Evolutionary conservation across 2,113 vertebrate species (phyloP), one percentile per base, ranked within the genome.

Genomic region (Myiozetetes cayanensis): DNA sequence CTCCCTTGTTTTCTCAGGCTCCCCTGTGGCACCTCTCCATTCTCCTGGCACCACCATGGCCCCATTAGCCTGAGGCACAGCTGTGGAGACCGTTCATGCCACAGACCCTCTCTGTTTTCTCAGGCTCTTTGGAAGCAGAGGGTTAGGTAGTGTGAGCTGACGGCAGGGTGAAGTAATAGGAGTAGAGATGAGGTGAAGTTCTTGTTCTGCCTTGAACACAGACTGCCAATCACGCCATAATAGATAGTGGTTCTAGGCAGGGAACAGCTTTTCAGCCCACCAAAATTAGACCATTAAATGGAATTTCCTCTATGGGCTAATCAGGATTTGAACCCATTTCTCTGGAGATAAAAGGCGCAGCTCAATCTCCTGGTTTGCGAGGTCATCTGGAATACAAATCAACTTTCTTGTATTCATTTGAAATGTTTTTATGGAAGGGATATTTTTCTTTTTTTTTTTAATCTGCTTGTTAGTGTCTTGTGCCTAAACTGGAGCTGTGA

Each of bases 231-330:
- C 96, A 92, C 1, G 1, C 87, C 93, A 93, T 85, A 96, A 95
- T 94, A 87, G 92, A 33, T 50, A 80, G 91, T 56, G 75, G 85
- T 91, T 94, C 95, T 89, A 90, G 92, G 91, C 93, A 91, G 72
- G 71, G 90, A 93, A 88, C 74, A 91, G 85, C 91, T 93, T 95
- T 97, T 96, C 93, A 94, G 79, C 71, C 37, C 85, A 76, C 73
- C 88, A 90, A 85, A 95, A 94, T 94, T 70, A 81, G 78, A 93
- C 89, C 70, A 93, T 87, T 96, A 95, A 96, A 91, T 79, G 66
- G 89, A 94, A 95, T 95, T 94, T 94, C 89, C 89, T 94, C 95
- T 96, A 90, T 70, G 84, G 93, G 62, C 75, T 97, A 93, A 93
- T 93, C 90, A 86, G 44, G 67, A 93, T 92, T 89, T 91, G 89